Percentiles rank a stretch among this genome's conserved stretches.
phyloP scores from a whole-genome alignment of 2,113 vertebrate species.

The Phylloscopus trochilus region DNA sequence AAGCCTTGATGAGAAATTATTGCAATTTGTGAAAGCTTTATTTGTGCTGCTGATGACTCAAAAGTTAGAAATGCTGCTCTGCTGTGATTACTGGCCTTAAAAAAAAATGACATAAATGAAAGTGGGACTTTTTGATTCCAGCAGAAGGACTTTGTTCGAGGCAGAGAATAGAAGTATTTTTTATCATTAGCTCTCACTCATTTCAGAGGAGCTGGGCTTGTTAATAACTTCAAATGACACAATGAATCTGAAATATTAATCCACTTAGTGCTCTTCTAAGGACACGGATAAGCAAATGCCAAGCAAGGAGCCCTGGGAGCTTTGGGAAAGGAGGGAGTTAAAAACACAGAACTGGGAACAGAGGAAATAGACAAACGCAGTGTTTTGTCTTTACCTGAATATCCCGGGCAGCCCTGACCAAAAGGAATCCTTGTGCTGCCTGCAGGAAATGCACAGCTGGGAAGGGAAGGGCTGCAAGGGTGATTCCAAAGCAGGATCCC shows the following conservation, averaged over 20 bases:
- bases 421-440: accelerated
- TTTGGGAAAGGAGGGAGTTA: neutral
- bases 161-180: neutral
- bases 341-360: neutral
- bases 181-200: neutral
- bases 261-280: neutral
- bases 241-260: neutral
- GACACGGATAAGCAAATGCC: neutral
- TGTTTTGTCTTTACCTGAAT: neutral
- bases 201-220: neutral
- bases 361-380: neutral
- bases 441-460: neutral
- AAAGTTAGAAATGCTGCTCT: slow-evolving; percentile 42
- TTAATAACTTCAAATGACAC: neutral
- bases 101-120: slow-evolving; percentile 38
- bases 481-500: neutral
- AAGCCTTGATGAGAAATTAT: slow-evolving; percentile 53
- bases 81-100: slow-evolving; percentile 11
- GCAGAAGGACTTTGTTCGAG: neutral
- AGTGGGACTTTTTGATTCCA: slow-evolving; percentile 33
- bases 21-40: slow-evolving; percentile 43
- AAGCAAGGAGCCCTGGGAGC: neutral
- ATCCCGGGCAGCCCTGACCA: neutral
- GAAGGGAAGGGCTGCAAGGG: accelerated
- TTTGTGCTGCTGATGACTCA: slow-evolving; percentile 61